These are phyloP conservation scores for Lycocorax pyrrhopterus DNA, from an alignment of 2,113 vertebrate genomes.

Conservation along the genomic window DNA sequence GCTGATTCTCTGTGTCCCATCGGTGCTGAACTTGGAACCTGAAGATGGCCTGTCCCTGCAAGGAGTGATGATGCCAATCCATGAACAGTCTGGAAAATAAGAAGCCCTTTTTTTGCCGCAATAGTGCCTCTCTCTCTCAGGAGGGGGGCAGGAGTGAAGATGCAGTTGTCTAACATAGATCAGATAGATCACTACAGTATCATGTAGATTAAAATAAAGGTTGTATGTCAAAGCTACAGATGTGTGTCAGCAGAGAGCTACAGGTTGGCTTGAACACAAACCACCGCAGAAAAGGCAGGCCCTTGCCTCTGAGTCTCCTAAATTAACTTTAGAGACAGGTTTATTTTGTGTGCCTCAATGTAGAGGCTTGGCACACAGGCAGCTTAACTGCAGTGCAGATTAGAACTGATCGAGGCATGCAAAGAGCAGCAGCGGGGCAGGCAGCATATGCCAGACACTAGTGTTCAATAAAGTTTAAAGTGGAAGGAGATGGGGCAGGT, in stretches of 20 bases:
- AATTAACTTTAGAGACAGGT: not conserved
- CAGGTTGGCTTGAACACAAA: not conserved
- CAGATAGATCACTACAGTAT: not conserved
- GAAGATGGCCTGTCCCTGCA: constrained; percentile 46
- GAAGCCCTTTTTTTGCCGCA: not conserved
- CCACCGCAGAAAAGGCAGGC: not conserved
- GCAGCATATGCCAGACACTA: not conserved
- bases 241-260: not conserved
- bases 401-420: not conserved
- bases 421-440: not conserved
- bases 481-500: not conserved
- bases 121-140: not conserved
- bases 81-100: not conserved
- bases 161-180: not conserved
- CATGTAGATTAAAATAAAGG: not conserved
- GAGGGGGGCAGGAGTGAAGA: not conserved
- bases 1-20: not conserved
- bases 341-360: not conserved
- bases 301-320: not conserved
- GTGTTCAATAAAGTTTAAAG: not conserved
- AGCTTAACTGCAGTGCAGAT: not conserved
- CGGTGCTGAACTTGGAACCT: constrained; percentile 26
- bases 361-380: not conserved
- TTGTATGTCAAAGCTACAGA: not conserved
- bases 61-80: not conserved